Percentiles rank a stretch among this genome's conserved stretches.
phyloP scores from a whole-genome alignment of 92 coral and sea anemone genomes.

The Pocillopora meandrina region DNA sequence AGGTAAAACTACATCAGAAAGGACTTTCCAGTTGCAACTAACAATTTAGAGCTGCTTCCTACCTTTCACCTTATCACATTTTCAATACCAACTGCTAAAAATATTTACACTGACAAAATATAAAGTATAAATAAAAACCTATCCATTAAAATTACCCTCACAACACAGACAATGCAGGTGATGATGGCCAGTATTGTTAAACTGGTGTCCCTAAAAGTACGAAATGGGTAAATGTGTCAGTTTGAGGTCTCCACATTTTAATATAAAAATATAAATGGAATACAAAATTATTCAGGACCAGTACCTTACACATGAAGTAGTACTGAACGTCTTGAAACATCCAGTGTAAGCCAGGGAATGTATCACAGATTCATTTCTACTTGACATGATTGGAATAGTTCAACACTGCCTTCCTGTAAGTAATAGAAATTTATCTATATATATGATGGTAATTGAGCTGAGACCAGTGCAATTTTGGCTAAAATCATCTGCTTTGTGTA shows the following conservation, averaged over 20 bases:
- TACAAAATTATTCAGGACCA: background rate
- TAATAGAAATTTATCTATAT: background rate
- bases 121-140: too few relatives aligned
- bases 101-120: too few relatives aligned
- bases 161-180: conserved; percentile 70
- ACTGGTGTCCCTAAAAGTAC: conserved; percentile 66
- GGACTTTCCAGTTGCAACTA: too few relatives aligned
- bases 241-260: too few relatives aligned
- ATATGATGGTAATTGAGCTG: background rate
- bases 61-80: too few relatives aligned
- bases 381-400: conserved; percentile 22
- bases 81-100: too few relatives aligned
- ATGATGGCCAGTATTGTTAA: conserved; percentile 68
- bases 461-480: too few relatives aligned
- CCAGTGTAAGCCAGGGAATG: conserved; percentile 89
- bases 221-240: background rate
- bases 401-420: background rate
- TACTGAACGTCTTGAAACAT: conserved; percentile 83
- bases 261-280: background rate
- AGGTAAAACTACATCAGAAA: too few relatives aligned
- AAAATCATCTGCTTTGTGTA: too few relatives aligned
- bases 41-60: too few relatives aligned
- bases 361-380: conserved; percentile 15
- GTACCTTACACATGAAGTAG: conserved; percentile 93
- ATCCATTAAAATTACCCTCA: conserved; percentile 56